phyloP scores from a whole-genome alignment of 1,140 invertebrate species.

The Holotrichia oblita region DNA sequence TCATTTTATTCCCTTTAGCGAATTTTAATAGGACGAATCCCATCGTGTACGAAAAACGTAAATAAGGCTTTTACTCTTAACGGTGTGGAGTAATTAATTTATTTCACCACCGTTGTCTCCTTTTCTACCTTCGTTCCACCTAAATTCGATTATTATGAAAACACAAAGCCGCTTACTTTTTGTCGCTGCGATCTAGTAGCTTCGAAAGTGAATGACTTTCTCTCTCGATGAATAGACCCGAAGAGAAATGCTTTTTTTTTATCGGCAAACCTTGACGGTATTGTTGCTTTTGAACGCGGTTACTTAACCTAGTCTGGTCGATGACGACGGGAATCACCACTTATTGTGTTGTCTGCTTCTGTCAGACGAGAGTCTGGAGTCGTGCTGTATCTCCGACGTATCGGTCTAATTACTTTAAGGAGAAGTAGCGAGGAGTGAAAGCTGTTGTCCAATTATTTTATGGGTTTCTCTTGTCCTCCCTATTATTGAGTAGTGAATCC shows the following conservation, averaged over 20 bases:
- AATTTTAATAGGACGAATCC: too few relatives aligned
- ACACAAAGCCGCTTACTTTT: slow-evolving; percentile 12
- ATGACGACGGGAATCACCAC: too few relatives aligned
- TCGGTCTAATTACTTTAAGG: too few relatives aligned
- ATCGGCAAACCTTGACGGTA: neutral
- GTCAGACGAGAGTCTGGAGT: neutral
- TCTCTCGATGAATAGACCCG: neutral
- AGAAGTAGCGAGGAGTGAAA: too few relatives aligned
- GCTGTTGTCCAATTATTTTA: too few relatives aligned
- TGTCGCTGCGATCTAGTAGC: neutral
- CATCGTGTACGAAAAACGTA: neutral
- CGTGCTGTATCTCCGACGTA: too few relatives aligned
- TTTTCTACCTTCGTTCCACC: neutral
- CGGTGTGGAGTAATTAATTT: neutral
- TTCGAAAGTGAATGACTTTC: neutral
- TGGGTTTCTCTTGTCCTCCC: too few relatives aligned
- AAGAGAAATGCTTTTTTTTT: neutral
- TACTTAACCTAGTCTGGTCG: too few relatives aligned
- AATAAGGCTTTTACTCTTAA: neutral
- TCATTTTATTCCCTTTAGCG: too few relatives aligned
- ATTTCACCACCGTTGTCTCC: neutral
- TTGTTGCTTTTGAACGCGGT: neutral
- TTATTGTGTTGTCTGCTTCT: neutral
- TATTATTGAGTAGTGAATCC: too few relatives aligned
- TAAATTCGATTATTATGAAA: slow-evolving; percentile 20